phyloP scores from a whole-genome alignment of 1,140 invertebrate genomes.

The Elysia chlorotica region DNA sequence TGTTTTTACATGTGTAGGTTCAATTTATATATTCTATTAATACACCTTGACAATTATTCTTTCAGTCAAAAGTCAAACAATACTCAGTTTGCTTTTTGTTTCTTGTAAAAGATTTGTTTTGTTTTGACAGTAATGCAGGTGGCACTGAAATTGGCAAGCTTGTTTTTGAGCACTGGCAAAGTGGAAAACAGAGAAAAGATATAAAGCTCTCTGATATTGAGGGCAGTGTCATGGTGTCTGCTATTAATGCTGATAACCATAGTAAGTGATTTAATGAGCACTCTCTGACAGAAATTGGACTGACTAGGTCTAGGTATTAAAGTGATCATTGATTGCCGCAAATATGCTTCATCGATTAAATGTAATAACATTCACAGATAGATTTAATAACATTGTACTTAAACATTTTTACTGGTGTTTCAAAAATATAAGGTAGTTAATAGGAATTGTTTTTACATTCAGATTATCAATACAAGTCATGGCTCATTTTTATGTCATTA shows the following conservation, averaged over 20 bases:
- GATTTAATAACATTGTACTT: not conserved
- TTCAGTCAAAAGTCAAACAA: too few species aligned
- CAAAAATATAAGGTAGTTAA: not conserved
- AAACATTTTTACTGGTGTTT: not conserved
- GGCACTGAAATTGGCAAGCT: constrained; percentile 31
- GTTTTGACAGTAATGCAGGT: constrained; percentile 41
- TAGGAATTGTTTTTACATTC: not conserved
- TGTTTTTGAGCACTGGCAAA: constrained; percentile 28
- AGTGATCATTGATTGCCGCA: too few species aligned
- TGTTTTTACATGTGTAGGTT: too few species aligned
- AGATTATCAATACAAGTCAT: too few species aligned
- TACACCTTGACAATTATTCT: too few species aligned
- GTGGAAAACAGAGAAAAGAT: constrained; percentile 27
- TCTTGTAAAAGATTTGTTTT: too few species aligned
- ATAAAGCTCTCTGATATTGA: constrained; percentile 39
- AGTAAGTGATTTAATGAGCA: too few species aligned
- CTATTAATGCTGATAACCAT: constrained; percentile 32
- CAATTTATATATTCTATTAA: too few species aligned
- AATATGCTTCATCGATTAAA: not conserved
- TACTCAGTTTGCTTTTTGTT: too few species aligned
- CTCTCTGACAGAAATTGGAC: too few species aligned
- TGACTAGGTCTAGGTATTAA: too few species aligned
- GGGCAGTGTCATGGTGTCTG: constrained; percentile 26
- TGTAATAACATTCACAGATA: not conserved
- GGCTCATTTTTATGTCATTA: too few species aligned